Conservation (phyloP, 2,797 vertebrate species). For the Euphonia xanthogaster region DNA sequence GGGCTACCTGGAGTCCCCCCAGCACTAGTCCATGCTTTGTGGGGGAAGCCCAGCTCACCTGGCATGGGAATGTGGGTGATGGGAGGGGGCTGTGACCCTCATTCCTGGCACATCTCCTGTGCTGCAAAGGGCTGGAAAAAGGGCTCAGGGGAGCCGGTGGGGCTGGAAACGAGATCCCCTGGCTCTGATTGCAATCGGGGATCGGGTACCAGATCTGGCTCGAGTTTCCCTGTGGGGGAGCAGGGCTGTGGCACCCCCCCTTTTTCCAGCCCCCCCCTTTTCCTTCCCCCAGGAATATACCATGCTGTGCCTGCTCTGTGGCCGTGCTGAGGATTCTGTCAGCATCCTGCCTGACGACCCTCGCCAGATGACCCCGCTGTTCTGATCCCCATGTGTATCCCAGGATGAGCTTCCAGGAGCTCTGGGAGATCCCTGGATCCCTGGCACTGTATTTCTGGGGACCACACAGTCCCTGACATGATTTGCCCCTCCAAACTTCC, state of each 20-base stretch:
- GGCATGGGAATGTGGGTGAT: background rate
- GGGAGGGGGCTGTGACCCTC: background rate
- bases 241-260: background rate
- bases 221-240: background rate
- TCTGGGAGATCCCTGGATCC: background rate
- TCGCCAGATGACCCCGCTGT: constrained; percentile 85
- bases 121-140: background rate
- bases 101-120: background rate
- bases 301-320: constrained; percentile 96
- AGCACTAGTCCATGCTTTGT: background rate
- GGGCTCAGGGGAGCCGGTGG: fast-evolving
- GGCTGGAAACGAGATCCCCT: background rate
- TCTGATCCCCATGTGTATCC: background rate
- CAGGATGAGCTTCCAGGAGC: fast-evolving
- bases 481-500: background rate
- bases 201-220: background rate
- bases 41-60: background rate
- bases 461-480: fast-evolving
- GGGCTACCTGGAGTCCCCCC: background rate
- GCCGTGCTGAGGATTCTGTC: constrained; percentile 93
- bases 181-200: background rate
- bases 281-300: constrained; percentile 34
- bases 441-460: background rate
- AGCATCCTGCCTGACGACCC: constrained; percentile 94
- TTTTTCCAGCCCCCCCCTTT: background rate